Evolutionary conservation across 2,888 invertebrate genomes (phyloP).

Genomic region (Onthophagus sagittarius): DNA sequence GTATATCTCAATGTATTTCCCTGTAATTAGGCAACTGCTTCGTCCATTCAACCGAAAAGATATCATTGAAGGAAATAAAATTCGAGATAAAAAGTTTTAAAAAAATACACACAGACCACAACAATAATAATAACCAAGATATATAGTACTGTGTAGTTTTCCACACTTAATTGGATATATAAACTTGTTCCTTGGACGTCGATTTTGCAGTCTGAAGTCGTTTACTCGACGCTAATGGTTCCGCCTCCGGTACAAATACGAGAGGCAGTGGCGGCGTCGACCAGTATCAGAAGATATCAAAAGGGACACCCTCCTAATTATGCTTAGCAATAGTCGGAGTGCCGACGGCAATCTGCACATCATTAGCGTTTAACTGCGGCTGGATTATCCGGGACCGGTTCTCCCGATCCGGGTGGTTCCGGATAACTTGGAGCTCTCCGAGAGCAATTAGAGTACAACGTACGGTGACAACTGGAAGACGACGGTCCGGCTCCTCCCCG

Average conservation of each 20-base stretch:
- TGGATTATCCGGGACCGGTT: slow-evolving; percentile 32
- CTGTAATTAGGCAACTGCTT: not conserved
- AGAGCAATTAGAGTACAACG: slow-evolving; percentile 5
- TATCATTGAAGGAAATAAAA: not conserved
- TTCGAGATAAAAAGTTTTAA: not conserved
- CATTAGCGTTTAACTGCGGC: slow-evolving; percentile 39
- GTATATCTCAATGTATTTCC: not conserved
- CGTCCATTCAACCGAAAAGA: not conserved
- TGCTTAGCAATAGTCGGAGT: slow-evolving; percentile 37
- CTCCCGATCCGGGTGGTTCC: not conserved
- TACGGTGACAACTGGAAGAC: slow-evolving; percentile 9
- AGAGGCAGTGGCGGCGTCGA: not conserved
- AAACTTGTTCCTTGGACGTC: not conserved
- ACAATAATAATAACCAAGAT: too few relatives aligned
- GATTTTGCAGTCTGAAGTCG: not conserved
- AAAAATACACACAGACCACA: not conserved
- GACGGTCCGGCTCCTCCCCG: not conserved
- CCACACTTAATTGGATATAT: not conserved
- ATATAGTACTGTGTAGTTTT: not conserved
- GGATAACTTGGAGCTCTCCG: not conserved
- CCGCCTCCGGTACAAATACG: slow-evolving; percentile 6
- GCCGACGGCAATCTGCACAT: slow-evolving; percentile 41
- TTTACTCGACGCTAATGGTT: slow-evolving; percentile 2
- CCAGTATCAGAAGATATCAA: not conserved
- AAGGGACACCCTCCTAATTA: slow-evolving; percentile 38